Evolutionary conservation across 2,113 vertebrate species (phyloP).

Genomic region (Tachysurus vachellii): DNA sequence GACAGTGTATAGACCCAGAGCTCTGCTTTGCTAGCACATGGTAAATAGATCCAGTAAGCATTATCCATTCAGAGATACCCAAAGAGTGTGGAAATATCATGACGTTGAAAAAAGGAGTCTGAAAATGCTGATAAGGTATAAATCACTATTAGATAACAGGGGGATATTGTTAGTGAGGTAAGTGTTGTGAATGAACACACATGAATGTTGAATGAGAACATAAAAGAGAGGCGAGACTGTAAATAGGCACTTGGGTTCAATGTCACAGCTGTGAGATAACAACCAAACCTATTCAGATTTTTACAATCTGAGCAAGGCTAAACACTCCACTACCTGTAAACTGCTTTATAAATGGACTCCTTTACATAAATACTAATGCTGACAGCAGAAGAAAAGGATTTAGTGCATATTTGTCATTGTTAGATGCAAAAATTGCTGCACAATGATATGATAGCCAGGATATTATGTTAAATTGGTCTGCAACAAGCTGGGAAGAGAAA

Average conservation of each 20-base stretch:
- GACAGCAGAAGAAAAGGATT: not conserved
- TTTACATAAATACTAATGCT: not conserved
- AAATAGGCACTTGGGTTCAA: conserved; percentile 21
- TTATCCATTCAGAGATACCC: not conserved
- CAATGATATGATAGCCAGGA: not conserved
- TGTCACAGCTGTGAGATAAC: conserved; percentile 12
- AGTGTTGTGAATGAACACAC: conserved; percentile 59
- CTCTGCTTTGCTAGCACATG: conserved; percentile 31
- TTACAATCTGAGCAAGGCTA: not conserved
- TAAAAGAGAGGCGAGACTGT: conserved; percentile 56
- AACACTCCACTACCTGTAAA: not conserved
- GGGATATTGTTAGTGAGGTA: conserved; percentile 62
- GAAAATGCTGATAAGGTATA: not conserved
- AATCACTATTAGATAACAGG: not conserved
- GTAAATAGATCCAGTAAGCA: conserved; percentile 52
- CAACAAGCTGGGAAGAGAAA: conserved; percentile 5
- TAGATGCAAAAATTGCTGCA: not conserved
- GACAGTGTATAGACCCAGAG: conserved; percentile 37
- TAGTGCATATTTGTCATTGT: not conserved
- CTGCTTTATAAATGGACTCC: too few relatives aligned
- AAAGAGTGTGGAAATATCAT: conserved; percentile 8
- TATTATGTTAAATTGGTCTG: not conserved
- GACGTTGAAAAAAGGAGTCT: not conserved
- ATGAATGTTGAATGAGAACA: conserved; percentile 63
- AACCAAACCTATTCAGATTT: not conserved